Percentiles rank a stretch among this genome's conserved stretches.
phyloP scores from a whole-genome alignment of 2,888 invertebrate genomes.

The Chaetogeoica ovagalla region DNA sequence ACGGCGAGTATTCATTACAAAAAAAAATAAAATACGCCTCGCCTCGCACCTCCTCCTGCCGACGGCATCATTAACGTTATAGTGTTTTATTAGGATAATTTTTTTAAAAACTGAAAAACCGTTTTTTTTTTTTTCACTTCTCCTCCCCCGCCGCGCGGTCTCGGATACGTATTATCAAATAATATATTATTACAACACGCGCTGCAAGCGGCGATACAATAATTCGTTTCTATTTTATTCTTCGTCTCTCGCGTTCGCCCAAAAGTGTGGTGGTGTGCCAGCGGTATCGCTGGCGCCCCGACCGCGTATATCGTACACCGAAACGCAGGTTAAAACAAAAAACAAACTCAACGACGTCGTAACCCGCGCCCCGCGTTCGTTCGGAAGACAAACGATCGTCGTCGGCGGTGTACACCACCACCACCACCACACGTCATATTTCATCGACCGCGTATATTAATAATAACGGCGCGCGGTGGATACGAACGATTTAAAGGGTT shows the following conservation, averaged over 20 bases:
- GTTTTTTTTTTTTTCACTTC: neutral
- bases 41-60: neutral
- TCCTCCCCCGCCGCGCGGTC: neutral
- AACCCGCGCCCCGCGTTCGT: neutral
- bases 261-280: too few species aligned
- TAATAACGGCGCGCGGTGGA: too few species aligned
- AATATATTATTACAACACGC: too few species aligned
- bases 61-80: conserved; percentile 15
- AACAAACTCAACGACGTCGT: conserved; percentile 34
- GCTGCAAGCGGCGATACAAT: neutral
- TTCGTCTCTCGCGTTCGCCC: conserved; percentile 22
- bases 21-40: neutral
- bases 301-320: neutral
- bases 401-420: neutral
- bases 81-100: conserved; percentile 37
- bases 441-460: conserved; percentile 1
- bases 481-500: conserved; percentile 39
- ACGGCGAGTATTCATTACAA: conserved; percentile 22
- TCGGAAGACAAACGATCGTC: conserved; percentile 35
- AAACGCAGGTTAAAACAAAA: conserved; percentile 2
- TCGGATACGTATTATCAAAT: too few species aligned
- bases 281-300: too few species aligned
- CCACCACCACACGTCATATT: neutral
- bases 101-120: neutral
- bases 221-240: neutral